Base-by-base conservation (phyloP, 2,888 invertebrate species). In the Bombylius major region DNA sequence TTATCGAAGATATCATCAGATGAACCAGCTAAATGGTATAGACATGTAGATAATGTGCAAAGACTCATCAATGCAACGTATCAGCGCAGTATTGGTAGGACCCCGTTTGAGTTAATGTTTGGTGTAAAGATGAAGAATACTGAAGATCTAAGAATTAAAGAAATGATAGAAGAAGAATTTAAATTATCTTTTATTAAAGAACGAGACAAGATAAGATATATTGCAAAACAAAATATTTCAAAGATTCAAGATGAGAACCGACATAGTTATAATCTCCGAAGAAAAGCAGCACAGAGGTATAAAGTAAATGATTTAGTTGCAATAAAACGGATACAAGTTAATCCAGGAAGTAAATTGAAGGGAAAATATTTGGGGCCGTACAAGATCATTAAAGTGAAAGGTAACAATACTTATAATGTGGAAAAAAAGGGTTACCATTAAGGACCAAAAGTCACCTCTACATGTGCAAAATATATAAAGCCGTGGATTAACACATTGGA, bases 321-420 rank as follows among this genome's bases (percentile, higher is more conserved):
- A 4, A 55, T 55, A 8, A 55, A 50, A 32, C 31, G 54, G 11
- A 44, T 31, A 6, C 49, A 55, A 33, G 5, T 44, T 50, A 31
- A 32, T 23, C 14, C 32, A 2, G 49, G 45, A 5, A 11, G 3
- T 23, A 55, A 55, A 34, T 32, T 55, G n/a, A 46, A 53, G 47
- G 32, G 36, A 6, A 53, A 53, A 53, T 53, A 53, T 50, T 42
- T 55, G 13, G 50, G 50, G n/a, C 54, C 50, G 8, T 55, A 55
- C 34, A 5, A 50, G 14, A 23, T 47, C 14, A 23, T 23, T 5
- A 8, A 5, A 36, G 36, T 36, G 8, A 36, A 36, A 36, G 36
- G 36, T 5, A 36, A 36, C 36, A 8, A 36, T 8, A 36, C 36
- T 6, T 36, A 36, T 36, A 36, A 36, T 36, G 36, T 36, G 8